Base-by-base conservation (phyloP, 1,140 invertebrate genomes). In the Heterodera schachtii region DNA sequence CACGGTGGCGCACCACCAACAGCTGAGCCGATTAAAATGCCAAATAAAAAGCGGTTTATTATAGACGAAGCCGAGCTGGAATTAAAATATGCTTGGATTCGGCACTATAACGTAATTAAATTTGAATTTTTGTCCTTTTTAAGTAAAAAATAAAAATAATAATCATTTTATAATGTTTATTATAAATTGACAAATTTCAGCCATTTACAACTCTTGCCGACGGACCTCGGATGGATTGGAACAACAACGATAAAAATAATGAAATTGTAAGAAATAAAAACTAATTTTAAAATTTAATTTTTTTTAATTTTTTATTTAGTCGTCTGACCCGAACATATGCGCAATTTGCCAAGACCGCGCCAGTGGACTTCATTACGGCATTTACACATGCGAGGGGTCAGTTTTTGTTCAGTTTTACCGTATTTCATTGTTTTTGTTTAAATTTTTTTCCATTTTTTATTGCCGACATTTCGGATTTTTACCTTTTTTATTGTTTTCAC, bases 271-370 rank as follows among this genome's bases (percentile, higher is more conserved):
- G 66, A 41, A 67, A 16, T 57, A 41, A 77, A 41, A 77, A 64
- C 44, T 46, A 64, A 19, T 47, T 46, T 77, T 60, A 49, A 69
- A 67, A 9, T 41, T 13, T 11, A 78, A 69, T 41, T 31, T 46
- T 13, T 41, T 31, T 46, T 46, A 41, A 57, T 3, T 41, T 16
- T 60, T 21, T 57, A 31, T 70, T 44, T 21, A 3, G 41, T 69
- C 19, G 66, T 13, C 75, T 31, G 80, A 89, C 69, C 95, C 95
- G 3, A 95, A 97, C 93, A 95, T 97, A 78, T 98, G 96, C 90
- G 97, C 97, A 95, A 97, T 98, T 82, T 98, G 96, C 91, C 95
- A 97, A 90, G 96, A 98, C 90, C 96, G 95, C 87, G 95, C 96
- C 43, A 97, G 96, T 1, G 96, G 96, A n/a, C 92, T 98, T 41